Evolutionary conservation across 1,140 invertebrate genomes (phyloP).

Genomic region (Drosophila simulans): DNA sequence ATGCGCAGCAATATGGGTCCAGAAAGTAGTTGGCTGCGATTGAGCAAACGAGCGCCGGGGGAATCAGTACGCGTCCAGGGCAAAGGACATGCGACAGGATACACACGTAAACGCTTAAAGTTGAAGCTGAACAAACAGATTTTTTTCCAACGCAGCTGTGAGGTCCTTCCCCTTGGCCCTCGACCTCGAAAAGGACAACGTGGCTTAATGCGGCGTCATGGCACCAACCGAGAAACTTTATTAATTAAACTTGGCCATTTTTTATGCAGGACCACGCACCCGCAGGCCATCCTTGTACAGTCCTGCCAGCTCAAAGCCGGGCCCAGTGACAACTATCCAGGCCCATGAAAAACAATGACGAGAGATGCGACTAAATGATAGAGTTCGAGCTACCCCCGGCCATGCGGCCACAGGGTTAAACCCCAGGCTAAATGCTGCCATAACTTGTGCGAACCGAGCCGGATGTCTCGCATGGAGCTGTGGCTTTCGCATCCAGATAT

Average conservation of each 20-base stretch:
- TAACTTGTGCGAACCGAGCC: constrained; percentile 27
- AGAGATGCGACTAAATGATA: constrained; percentile 49
- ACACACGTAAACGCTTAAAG: constrained; percentile 69
- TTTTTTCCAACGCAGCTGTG: constrained; percentile 54
- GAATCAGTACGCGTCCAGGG: constrained; percentile 66
- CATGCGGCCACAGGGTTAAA: constrained; percentile 27
- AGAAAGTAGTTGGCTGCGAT: constrained; percentile 69
- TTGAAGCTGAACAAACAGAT: constrained; percentile 81
- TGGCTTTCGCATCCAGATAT: constrained; percentile 20
- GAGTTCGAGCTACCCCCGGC: constrained; percentile 7
- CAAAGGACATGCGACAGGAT: constrained; percentile 44
- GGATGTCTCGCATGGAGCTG: constrained; percentile 25
- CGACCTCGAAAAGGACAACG: constrained; percentile 7
- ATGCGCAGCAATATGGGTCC: constrained; percentile 18
- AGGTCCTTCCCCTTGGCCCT: constrained; percentile 11
- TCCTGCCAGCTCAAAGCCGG: constrained; percentile 18
- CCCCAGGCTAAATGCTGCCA: constrained; percentile 44
- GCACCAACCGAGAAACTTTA: constrained; percentile 76
- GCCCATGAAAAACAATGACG: constrained; percentile 45
- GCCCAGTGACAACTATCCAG: constrained; percentile 37
- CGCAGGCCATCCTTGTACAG: constrained; percentile 51
- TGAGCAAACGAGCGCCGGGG: constrained; percentile 75
- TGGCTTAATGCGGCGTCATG: constrained; percentile 77
- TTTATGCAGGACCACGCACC: constrained; percentile 66
- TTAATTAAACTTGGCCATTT: constrained; percentile 79